phyloP scores from a whole-genome alignment of 2,797 vertebrate species.

The Avahi laniger region DNA sequence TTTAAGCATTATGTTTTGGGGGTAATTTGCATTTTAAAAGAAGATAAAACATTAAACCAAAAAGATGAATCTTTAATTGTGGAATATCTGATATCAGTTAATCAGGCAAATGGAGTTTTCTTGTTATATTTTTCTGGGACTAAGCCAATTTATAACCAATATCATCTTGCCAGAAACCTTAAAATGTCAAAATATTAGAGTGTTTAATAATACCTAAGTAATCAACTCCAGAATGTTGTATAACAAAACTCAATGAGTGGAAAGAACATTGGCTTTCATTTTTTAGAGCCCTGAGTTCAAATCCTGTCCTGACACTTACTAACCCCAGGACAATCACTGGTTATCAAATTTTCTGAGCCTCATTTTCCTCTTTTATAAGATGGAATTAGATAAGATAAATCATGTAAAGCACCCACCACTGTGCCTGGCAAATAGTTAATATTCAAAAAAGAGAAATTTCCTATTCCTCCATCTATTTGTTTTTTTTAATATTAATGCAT shows the following conservation, averaged over 20 bases:
- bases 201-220: neutral
- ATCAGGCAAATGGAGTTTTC: neutral
- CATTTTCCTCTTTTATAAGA: neutral
- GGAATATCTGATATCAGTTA: neutral
- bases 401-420: neutral
- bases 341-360: neutral
- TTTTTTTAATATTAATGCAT: neutral
- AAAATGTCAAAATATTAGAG: neutral
- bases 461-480: neutral
- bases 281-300: neutral
- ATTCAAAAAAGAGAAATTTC: neutral
- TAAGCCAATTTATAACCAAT: neutral
- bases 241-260: neutral
- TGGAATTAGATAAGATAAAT: neutral
- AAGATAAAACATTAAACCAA: neutral
- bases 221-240: neutral
- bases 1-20: neutral
- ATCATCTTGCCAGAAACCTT: neutral
- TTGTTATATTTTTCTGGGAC: neutral
- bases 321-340: neutral
- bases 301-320: neutral
- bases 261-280: neutral
- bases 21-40: neutral
- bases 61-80: neutral
- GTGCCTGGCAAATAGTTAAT: neutral